These are phyloP conservation scores for Gallinago undulata DNA, from an alignment of 2,113 vertebrate genomes.

Conservation along the genomic window DNA sequence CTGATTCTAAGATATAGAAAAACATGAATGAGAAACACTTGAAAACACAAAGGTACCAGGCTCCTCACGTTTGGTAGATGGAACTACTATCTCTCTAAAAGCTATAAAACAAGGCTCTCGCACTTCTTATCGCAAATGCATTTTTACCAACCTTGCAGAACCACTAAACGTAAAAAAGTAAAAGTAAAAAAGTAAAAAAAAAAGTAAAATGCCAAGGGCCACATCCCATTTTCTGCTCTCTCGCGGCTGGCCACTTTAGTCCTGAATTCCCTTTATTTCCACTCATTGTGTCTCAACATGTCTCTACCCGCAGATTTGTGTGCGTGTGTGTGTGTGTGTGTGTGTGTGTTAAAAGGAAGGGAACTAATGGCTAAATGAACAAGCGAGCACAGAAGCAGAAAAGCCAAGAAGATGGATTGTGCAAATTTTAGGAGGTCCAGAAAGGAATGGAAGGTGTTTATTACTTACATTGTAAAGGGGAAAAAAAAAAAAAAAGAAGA, in stretches of 20 bases:
- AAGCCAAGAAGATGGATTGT: not conserved
- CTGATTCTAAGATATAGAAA: not conserved
- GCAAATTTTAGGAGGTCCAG: not conserved
- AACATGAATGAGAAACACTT: not conserved
- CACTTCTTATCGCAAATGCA: not conserved
- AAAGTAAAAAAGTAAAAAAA: too few relatives aligned
- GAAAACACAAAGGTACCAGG: not conserved
- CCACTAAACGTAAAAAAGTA: too few relatives aligned
- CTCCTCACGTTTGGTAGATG: not conserved
- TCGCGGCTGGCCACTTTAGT: not conserved
- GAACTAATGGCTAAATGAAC: not conserved
- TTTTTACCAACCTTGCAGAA: not conserved
- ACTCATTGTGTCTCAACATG: accelerated
- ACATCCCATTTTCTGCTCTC: not conserved
- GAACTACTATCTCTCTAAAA: not conserved
- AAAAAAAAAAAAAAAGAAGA: too few relatives aligned
- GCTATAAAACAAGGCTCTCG: not conserved
- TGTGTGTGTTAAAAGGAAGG: not conserved
- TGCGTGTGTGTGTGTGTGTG: not conserved
- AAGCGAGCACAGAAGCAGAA: accelerated
- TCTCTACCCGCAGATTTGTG: not conserved
- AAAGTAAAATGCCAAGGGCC: not conserved
- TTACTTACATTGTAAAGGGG: not conserved
- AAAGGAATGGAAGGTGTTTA: not conserved
- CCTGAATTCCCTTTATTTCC: not conserved